phyloP scores from a whole-genome alignment of 2,113 vertebrate species.

The Dendropsophus ebraccatus region DNA sequence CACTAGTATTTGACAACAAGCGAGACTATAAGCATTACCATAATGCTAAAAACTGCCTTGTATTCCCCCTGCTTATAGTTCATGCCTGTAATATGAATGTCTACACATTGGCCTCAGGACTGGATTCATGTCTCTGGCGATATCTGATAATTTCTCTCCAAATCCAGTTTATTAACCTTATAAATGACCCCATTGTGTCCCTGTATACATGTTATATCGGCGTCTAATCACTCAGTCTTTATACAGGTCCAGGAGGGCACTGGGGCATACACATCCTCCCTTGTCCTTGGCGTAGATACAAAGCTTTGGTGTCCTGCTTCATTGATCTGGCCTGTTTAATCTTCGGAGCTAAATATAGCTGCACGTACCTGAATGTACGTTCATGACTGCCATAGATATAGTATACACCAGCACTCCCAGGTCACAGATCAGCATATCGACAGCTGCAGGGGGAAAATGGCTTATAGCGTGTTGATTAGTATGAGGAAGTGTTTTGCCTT shows the following conservation, averaged over 20 bases:
- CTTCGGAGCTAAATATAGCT: background rate
- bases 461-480: no score
- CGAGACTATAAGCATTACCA: background rate
- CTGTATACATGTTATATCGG: background rate
- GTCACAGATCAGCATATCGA: no score
- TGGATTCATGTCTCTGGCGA: background rate
- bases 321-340: background rate
- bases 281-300: background rate
- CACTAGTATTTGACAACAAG: background rate
- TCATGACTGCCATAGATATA: background rate
- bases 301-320: background rate
- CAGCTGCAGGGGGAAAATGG: no score
- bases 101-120: background rate
- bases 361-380: background rate
- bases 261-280: background rate
- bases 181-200: background rate
- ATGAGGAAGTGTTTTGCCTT: no score
- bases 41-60: background rate
- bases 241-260: background rate
- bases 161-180: background rate
- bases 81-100: background rate
- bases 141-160: background rate
- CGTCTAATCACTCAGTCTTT: background rate
- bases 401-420: no score
- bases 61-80: background rate